Evolutionary conservation across 2,888 invertebrate species (phyloP).

Genomic region (Leuctra nigra): DNA sequence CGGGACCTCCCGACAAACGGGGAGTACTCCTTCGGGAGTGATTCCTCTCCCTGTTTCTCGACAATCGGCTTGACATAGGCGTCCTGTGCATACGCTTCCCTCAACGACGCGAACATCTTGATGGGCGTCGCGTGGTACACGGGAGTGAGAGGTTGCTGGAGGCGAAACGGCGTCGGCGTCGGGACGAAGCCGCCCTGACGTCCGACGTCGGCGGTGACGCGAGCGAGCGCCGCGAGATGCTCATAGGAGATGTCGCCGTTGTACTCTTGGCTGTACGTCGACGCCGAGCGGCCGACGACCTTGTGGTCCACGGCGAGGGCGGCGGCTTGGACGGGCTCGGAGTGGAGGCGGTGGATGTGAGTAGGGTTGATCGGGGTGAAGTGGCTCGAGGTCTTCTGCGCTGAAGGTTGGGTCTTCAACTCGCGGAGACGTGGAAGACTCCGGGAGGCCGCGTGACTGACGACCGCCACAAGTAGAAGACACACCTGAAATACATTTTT

Average conservation of each 20-base stretch:
- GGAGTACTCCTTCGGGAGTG: background rate
- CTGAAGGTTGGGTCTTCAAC: too few species aligned
- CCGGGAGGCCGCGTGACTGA: too few species aligned
- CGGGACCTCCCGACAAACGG: background rate
- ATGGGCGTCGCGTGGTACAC: conserved; percentile 27
- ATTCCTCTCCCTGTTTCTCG: background rate
- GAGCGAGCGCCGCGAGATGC: background rate
- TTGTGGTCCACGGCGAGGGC: too few species aligned
- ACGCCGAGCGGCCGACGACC: too few species aligned
- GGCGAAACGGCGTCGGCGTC: background rate
- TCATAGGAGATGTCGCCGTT: background rate
- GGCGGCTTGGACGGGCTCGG: too few species aligned
- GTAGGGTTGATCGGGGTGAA: too few species aligned
- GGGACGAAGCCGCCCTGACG: background rate
- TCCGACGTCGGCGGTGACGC: background rate
- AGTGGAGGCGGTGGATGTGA: too few species aligned
- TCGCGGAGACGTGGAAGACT: too few species aligned
- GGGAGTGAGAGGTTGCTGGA: conserved; percentile 21
- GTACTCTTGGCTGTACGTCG: too few species aligned
- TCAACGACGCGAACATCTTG: conserved; percentile 23
- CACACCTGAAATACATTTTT: too few species aligned
- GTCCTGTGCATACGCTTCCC: background rate
- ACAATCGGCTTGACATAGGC: background rate
- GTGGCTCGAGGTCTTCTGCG: too few species aligned
- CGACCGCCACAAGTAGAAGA: too few species aligned